Evolutionary conservation across 1,140 invertebrate species (phyloP).

Genomic region (Trichonephila clavipes): DNA sequence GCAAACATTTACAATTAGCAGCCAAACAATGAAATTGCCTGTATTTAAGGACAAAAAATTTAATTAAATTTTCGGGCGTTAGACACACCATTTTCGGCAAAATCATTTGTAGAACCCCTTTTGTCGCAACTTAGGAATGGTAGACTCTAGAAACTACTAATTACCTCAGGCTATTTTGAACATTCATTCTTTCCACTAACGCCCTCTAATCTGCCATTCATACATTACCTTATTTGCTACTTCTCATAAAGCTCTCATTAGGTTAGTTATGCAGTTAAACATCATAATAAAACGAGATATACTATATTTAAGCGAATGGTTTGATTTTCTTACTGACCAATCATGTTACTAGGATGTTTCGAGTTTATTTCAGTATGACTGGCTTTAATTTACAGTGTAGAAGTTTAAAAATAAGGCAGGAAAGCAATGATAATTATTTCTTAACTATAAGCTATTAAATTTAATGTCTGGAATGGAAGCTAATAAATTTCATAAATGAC

Average conservation of each 20-base stretch:
- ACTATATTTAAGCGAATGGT: background rate
- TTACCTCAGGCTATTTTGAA: background rate
- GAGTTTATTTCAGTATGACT: too few relatives aligned
- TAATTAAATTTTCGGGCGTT: background rate
- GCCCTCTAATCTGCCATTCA: background rate
- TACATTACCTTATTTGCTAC: background rate
- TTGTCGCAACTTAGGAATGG: background rate
- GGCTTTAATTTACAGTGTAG: too few relatives aligned
- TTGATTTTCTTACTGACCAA: too few relatives aligned
- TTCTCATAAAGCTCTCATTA: background rate
- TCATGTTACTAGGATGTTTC: too few relatives aligned
- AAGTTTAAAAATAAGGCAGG: too few relatives aligned
- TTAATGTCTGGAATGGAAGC: too few relatives aligned
- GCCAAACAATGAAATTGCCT: background rate
- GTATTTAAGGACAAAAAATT: slow-evolving; percentile 5
- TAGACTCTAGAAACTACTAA: background rate
- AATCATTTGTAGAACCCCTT: background rate
- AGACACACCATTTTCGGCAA: background rate
- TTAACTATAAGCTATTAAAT: too few relatives aligned
- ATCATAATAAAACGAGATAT: background rate
- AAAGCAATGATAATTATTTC: too few relatives aligned
- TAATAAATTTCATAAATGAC: too few relatives aligned
- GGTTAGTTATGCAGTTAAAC: background rate
- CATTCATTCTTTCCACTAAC: background rate
- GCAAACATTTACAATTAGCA: background rate